These are phyloP conservation scores for Cyphomyrus discorhynchus DNA, from an alignment of 2,113 vertebrate genomes.

Conservation along the genomic window DNA sequence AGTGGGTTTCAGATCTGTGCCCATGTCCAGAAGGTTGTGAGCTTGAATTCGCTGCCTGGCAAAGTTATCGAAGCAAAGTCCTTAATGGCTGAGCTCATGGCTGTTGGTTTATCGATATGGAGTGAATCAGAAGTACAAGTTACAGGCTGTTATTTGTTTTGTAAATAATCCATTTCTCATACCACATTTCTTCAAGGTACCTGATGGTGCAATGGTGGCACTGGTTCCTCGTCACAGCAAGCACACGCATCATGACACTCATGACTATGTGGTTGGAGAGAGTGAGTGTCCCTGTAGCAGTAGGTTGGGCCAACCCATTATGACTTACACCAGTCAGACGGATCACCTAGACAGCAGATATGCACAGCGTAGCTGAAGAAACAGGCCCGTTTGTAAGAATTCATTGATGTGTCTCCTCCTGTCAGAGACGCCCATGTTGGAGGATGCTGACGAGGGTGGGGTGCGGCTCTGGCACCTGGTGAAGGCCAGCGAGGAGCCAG, in stretches of 20 bases:
- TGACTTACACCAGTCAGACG: neutral
- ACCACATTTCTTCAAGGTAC: slow-evolving; percentile 62
- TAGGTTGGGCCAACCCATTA: neutral
- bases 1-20: too few species aligned
- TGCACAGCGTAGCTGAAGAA: neutral
- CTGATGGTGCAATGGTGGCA: slow-evolving; percentile 87
- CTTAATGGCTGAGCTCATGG: neutral
- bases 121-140: neutral
- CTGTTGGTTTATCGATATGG: neutral
- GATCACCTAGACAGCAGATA: neutral
- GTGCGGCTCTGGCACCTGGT: slow-evolving; percentile 93
- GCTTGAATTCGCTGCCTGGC: neutral
- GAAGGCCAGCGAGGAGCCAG: slow-evolving; percentile 88
- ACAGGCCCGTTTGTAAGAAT: neutral
- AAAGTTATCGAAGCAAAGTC: neutral
- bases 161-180: neutral
- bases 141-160: neutral
- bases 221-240: slow-evolving; percentile 84
- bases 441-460: slow-evolving; percentile 88
- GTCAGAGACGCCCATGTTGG: slow-evolving; percentile 90
- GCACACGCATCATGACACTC: slow-evolving; percentile 84
- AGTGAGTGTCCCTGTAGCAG: slow-evolving; percentile 71
- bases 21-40: neutral
- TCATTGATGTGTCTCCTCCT: neutral
- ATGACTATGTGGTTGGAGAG: slow-evolving; percentile 90